A percentile compares a stretch with the other conserved stretches of the same genome.
phyloP scores from a whole-genome alignment of 2,888 invertebrate genomes.

The Epirrhoe alternata region DNA sequence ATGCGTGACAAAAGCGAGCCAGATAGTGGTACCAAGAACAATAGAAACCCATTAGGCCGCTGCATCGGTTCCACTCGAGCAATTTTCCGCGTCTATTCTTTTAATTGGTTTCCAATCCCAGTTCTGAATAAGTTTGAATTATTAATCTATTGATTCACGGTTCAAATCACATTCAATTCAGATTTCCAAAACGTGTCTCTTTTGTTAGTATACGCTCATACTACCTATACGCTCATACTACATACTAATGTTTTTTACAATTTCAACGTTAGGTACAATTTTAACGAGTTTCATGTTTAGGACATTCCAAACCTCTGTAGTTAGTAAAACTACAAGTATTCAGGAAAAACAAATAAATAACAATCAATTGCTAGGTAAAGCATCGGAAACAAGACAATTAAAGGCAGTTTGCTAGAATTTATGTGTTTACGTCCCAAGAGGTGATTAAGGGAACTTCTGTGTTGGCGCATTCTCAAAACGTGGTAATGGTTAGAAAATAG shows the following conservation, averaged over 20 bases:
- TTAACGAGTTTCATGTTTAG: background rate
- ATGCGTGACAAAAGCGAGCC: conserved; percentile 64
- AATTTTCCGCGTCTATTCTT: conserved; percentile 63
- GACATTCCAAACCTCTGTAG: conserved; percentile 2
- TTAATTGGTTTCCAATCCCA: conserved; percentile 70
- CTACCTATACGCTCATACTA: background rate
- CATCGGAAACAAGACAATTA: conserved; percentile 69
- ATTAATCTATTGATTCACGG: conserved; percentile 30
- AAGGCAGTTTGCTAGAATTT: conserved; percentile 65
- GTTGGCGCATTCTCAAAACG: conserved; percentile 33
- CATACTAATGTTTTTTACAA: background rate
- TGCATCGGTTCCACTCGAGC: conserved; percentile 49
- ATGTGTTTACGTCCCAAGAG: conserved; percentile 69
- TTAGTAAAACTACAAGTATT: conserved; percentile 11
- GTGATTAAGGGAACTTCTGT: conserved; percentile 49
- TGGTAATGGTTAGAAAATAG: conserved; percentile 16
- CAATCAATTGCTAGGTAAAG: conserved; percentile 62
- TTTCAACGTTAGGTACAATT: background rate
- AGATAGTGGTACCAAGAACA: conserved; percentile 78
- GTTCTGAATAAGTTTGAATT: conserved; percentile 31
- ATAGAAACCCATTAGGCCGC: conserved; percentile 73
- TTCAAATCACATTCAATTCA: conserved; percentile 22
- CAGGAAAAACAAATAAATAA: conserved; percentile 71
- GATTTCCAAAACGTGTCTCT: conserved; percentile 11
- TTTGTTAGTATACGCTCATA: background rate